Percentiles rank a stretch among this genome's conserved stretches.
Conservation (phyloP, 2,888 invertebrate genomes). For the Eilema caniola region DNA sequence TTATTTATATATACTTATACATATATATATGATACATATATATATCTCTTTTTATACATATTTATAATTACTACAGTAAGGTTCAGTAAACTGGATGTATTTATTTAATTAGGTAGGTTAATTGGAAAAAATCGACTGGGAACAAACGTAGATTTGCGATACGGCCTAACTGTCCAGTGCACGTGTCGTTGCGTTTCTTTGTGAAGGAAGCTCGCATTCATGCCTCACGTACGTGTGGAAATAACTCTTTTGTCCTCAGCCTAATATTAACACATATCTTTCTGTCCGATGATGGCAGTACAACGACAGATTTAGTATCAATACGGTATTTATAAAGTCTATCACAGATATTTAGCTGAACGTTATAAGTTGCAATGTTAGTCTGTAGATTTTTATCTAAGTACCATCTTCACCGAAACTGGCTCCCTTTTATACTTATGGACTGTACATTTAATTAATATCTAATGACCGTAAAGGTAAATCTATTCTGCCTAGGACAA, state of each 20-base stretch:
- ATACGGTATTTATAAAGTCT: constrained; percentile 48
- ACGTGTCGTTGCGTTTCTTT: constrained; percentile 58
- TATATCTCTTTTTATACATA: constrained; percentile 85
- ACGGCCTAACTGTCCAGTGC: constrained; percentile 75
- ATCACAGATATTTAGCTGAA: constrained; percentile 61
- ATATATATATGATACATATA: neutral
- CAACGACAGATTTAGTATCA: constrained; percentile 54
- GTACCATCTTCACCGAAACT: constrained; percentile 46
- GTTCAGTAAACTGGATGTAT: constrained; percentile 79
- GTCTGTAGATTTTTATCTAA: constrained; percentile 49
- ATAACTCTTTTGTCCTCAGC: constrained; percentile 53
- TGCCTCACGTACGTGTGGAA: constrained; percentile 26
- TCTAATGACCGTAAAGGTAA: constrained; percentile 55
- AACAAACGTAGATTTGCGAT: constrained; percentile 79
- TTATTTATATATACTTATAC: constrained; percentile 57
- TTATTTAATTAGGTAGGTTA: constrained; percentile 84
- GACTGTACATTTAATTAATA: constrained; percentile 47
- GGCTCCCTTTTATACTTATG: constrained; percentile 32
- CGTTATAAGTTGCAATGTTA: constrained; percentile 59
- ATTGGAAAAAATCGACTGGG: constrained; percentile 81
- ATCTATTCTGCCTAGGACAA: constrained; percentile 64
- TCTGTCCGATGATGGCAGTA: constrained; percentile 61
- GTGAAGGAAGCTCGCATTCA: constrained; percentile 33
- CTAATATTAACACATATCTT: constrained; percentile 75
- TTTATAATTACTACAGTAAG: constrained; percentile 80